Base-by-base conservation (phyloP, 2,113 vertebrate species). In the Hippocampus zosterae region DNA sequence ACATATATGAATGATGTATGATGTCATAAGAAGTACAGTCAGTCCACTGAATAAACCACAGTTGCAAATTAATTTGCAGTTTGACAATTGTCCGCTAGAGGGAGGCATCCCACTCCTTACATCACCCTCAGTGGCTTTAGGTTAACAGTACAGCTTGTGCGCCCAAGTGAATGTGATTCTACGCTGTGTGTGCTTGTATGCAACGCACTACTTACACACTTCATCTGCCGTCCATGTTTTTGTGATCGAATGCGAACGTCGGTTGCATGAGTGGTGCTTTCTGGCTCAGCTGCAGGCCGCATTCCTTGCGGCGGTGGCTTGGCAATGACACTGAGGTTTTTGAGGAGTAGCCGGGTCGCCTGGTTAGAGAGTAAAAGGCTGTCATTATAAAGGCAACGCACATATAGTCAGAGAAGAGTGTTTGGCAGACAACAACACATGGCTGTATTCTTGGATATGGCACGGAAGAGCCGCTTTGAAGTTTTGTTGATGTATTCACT, bases 301-400 rank as follows among this genome's bases (percentile, higher is more conserved):
- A 69, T 75, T 80, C 70, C 78, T 63, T 62, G 65, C n/a, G 16
- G 64, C 21, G 68, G 41, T 57, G 63, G 63, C 63, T 46, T 87
- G 84, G 80, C 79, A 80, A 25, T 69, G 67, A 62, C 68, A 56
- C 61, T 66, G 82, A 81, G 81, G 74, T 83, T 84, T 48, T 67
- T 64, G 73, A 83, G 70, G 71, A 85, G 78, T 65, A 74, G 77
- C 68, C 75, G 62, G 56, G 69, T 70, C 33, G 75, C 81, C 84
- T 78, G 75, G 72, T 70, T 60, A 77, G 69, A 75, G 70, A 77
- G 64, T 57, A 37, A 53, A 81, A 66, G 70, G 78, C 70, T 83
- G 78, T 84, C 67, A 85, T 88, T 88, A 86, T 70, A 74, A 75
- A 77, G 77, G 77, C 76, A 78, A 71, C 59, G 66, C 67, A 78